Evolutionary conservation across 2,113 vertebrate species (phyloP).

Genomic region (Actenoides hombroni): DNA sequence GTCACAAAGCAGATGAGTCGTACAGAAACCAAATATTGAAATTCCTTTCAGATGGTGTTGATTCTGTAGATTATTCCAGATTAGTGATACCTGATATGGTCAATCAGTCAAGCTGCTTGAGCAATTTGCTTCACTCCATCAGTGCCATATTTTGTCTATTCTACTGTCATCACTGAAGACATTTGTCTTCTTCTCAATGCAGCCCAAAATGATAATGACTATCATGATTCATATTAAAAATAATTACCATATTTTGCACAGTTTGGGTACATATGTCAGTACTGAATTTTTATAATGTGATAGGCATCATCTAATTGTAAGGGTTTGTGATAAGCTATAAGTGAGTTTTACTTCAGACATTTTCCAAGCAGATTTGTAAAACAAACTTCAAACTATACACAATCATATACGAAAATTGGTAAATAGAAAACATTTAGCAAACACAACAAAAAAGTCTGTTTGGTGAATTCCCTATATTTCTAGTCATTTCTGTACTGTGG

Average conservation of each 20-base stretch:
- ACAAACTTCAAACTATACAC: neutral
- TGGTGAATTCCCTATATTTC: neutral
- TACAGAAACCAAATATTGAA: neutral
- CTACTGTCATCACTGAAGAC: neutral
- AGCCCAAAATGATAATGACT: constrained; percentile 1
- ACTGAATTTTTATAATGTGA: neutral
- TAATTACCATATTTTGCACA: neutral
- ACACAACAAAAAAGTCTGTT: neutral
- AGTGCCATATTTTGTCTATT: constrained; percentile 28
- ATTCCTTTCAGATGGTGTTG: constrained; percentile 26
- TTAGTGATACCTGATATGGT: neutral
- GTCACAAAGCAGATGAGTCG: neutral
- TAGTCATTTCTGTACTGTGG: neutral
- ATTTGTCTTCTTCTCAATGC: neutral
- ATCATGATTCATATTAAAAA: neutral
- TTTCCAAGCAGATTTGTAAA: neutral
- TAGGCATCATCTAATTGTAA: neutral
- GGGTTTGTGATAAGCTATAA: neutral
- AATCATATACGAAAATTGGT: neutral
- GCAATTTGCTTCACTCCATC: constrained; percentile 26
- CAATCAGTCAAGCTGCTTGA: constrained; percentile 32
- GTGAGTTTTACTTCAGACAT: neutral
- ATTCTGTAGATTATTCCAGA: constrained; percentile 27
- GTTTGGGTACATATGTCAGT: neutral
- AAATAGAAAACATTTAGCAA: neutral